phyloP scores from a whole-genome alignment of 2,797 vertebrate species.

The Harpagifer antarcticus region DNA sequence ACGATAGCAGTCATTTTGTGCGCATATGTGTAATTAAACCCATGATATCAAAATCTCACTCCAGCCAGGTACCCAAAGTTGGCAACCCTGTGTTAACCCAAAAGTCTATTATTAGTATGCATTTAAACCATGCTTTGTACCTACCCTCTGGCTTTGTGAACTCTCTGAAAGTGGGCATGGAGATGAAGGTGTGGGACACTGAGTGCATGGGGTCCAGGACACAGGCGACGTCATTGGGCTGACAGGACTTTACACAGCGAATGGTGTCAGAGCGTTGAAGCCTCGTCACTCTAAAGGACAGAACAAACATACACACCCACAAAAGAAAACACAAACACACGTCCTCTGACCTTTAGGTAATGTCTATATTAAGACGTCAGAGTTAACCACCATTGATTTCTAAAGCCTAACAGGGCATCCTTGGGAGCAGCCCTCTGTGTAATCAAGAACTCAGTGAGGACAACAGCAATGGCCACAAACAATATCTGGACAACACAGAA shows the following conservation, averaged over 20 bases:
- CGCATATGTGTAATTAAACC: no score
- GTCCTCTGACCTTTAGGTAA: slow-evolving; percentile 62
- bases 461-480: slow-evolving; percentile 70
- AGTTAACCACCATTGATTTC: slow-evolving; percentile 42
- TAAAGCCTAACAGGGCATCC: slow-evolving; percentile 61
- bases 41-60: no score
- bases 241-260: slow-evolving; percentile 94
- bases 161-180: slow-evolving; percentile 95
- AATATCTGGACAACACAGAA: slow-evolving; percentile 72
- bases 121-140: slow-evolving; percentile 27
- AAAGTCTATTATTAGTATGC: background rate
- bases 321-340: slow-evolving; percentile 45
- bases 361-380: slow-evolving; percentile 39
- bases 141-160: slow-evolving; percentile 93
- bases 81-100: background rate
- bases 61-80: no score
- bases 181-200: slow-evolving; percentile 94
- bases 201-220: slow-evolving; percentile 90
- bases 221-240: slow-evolving; percentile 88
- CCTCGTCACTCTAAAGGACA: slow-evolving; percentile 75
- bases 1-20: no score
- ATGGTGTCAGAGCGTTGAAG: slow-evolving; percentile 89
- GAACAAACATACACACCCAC: slow-evolving; percentile 49
- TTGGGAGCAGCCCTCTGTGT: slow-evolving; percentile 64
- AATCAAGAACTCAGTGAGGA: slow-evolving; percentile 67